Conservation (phyloP, 2,113 vertebrate genomes). For the Erythrocercus mccallii region DNA sequence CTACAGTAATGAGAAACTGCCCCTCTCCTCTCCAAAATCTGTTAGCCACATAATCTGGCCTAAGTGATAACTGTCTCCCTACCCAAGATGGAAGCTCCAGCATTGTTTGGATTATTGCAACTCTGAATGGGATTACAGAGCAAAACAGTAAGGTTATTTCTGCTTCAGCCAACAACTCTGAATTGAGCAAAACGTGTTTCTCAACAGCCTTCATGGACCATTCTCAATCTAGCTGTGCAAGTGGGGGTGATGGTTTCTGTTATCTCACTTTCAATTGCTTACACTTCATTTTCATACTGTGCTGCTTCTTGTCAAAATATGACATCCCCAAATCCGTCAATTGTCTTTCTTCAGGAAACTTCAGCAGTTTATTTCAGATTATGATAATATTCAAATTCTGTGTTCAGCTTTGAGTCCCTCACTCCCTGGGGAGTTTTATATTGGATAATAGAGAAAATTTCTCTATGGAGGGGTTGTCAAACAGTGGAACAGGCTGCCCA, state of each 20-base stretch:
- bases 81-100: background rate
- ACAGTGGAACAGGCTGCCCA: background rate
- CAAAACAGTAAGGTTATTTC: background rate
- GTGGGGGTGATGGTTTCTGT: background rate
- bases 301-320: background rate
- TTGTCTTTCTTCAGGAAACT: background rate
- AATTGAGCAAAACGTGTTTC: background rate
- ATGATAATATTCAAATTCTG: background rate
- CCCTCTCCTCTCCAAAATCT: background rate
- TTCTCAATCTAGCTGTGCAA: background rate
- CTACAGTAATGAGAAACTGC: background rate
- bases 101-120: background rate
- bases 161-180: background rate
- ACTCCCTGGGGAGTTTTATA: background rate
- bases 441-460: background rate
- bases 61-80: background rate
- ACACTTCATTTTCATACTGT: background rate
- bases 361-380: background rate
- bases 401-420: background rate
- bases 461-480: background rate
- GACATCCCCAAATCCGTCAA: background rate
- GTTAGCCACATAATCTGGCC: background rate
- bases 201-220: background rate
- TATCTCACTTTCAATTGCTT: background rate
- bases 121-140: background rate